Evolutionary conservation across 1,140 invertebrate species (phyloP).

Genomic region (Drosophila chauvacae): DNA sequence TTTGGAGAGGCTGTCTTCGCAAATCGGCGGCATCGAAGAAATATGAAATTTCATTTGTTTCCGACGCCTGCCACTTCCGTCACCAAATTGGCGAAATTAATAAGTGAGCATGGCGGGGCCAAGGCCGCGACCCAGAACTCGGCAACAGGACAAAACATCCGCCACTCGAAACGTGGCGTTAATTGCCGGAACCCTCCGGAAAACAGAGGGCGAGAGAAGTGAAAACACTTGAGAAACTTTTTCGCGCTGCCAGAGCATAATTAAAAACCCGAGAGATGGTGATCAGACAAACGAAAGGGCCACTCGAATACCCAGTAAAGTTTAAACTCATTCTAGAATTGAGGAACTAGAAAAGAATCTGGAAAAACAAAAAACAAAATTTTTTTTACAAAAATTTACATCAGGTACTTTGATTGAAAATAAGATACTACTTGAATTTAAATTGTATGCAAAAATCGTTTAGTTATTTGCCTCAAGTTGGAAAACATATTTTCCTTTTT

Average conservation of each 20-base stretch:
- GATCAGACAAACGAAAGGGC: background rate
- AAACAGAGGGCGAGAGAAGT: constrained; percentile 41
- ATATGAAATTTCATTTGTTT: constrained; percentile 75
- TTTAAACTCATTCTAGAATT: no score
- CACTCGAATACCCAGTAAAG: constrained; percentile 9
- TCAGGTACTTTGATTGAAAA: no score
- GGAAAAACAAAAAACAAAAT: background rate
- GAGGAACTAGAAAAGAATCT: background rate
- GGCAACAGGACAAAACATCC: constrained; percentile 51
- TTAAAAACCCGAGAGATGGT: constrained; percentile 48
- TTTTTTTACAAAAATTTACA: no score
- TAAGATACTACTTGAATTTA: no score
- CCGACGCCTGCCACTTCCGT: constrained; percentile 63
- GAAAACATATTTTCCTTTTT: background rate
- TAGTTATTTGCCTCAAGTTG: background rate
- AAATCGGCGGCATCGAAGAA: constrained; percentile 22
- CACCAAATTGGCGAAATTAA: constrained; percentile 74
- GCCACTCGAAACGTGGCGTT: constrained; percentile 59
- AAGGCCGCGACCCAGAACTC: constrained; percentile 38
- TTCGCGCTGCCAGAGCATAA: constrained; percentile 47
- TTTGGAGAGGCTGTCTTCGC: background rate
- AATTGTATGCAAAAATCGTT: no score
- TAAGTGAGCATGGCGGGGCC: constrained; percentile 54
- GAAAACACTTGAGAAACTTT: constrained; percentile 64
- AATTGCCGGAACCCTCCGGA: constrained; percentile 63